Base-by-base conservation (phyloP, 2,888 invertebrate species). In the Cerastis rubricosa region DNA sequence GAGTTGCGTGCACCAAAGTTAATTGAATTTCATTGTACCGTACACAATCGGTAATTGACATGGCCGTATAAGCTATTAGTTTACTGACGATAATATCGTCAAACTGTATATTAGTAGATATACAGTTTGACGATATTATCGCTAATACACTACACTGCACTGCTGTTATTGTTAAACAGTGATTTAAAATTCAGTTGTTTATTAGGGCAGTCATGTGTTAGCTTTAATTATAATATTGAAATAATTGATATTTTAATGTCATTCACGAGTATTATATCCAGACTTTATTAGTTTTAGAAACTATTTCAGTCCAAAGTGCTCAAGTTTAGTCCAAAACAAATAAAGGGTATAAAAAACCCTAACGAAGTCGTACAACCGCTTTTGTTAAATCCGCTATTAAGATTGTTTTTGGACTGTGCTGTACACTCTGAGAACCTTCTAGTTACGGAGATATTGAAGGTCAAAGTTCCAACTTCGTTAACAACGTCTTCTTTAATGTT, bases 21-120 rank as follows among this genome's bases (percentile, higher is more conserved):
- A 84, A 85, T 85, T 78, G 84, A 84, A 75, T 76, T 84, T 84
- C 78, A 54, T 1, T 85, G 87, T 86, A 74, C 45, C 72, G 29
- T 59, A 17, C 51, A 47, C n/a, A 81, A 81, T 74, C 35, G 2
- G 14, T 63, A 54, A 77, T 83, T 25, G 71, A 40, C 61, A 63
- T 25, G 43, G n/a, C 43, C 2, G 17, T 14, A 47, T 14, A 63
- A 47, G 57, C 61, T 70, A 74, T 83, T 80, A 76, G 19, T 67
- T 57, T 57, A 40, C 19, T n/a, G 35, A 51, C 14, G 12, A 61
- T 35, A 61, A 63, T 51, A 63, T 40, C n/a, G 74, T 6, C 43
- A 14, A 47, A 72, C n/a, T 3, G 35, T 2, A 14, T n/a, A n/a
- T n/a, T n/a, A n/a, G n/a, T n/a, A n/a, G n/a, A n/a, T n/a, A n/a